Base-by-base conservation (phyloP, 1,140 invertebrate genomes). In the Himalopsyche phryganea region DNA sequence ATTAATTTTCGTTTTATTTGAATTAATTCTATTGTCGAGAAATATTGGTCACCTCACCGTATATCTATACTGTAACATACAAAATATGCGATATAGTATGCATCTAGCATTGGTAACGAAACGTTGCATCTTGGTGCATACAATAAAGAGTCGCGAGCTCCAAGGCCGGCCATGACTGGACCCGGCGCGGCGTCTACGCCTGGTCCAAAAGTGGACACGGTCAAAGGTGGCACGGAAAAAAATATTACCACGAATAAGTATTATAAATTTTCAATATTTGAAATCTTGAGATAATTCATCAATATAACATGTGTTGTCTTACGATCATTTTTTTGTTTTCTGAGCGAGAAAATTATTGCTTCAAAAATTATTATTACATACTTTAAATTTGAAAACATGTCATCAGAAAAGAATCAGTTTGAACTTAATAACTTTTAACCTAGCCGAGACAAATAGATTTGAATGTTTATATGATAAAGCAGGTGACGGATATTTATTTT, bases 111-210 rank as follows among this genome's bases (percentile, higher is more conserved):
- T 28, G 23, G 23, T 3, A 28, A 28, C 3, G 23, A 28, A 28
- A 28, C 23, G 23, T 9, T 28, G 23, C 23, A 28, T 28, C 23
- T 28, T 9, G 48, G 6, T 58, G 55, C 55, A 58, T 62, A 56
- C 44, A 48, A 49, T 48, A 41, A 51, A 48, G 23, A 49, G 42
- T 58, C 50, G 50, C 49, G 46, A 45, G 19, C 36, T 47, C 50
- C 60, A 62, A 62, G 60, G 60, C 58, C 60, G 60, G 45, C 42
- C 60, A 58, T 49, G 60, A 58, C 60, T 58, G 60, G 36, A 17
- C 45, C 19, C 50, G 36, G 49, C 44, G 9, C 50, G 36, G 49
- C 44, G 9, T 15, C 41, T 23, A 49, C 54, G 60, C 58, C 60
- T 62, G 60, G 60, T 50, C 45, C 58, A 62, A 53, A 62, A 62